These are phyloP conservation scores for Mycogona germanica DNA, from an alignment of 2,888 invertebrate species.

Conservation along the genomic window DNA sequence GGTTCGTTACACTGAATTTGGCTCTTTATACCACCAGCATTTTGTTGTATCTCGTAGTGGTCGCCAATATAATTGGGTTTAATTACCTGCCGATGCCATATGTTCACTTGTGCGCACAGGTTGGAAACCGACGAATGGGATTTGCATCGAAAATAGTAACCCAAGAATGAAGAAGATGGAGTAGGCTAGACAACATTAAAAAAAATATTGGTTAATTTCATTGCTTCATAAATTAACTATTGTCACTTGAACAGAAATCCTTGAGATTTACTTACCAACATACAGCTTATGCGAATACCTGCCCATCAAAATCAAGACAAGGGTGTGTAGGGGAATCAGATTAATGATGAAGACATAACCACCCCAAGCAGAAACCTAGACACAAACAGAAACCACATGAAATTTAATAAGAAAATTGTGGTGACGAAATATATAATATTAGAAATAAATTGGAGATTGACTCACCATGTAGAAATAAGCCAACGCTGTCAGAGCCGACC, in stretches of 20 bases:
- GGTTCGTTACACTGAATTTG: too few species aligned
- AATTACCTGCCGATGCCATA: conserved; percentile 90
- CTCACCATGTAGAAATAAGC: conserved; percentile 99
- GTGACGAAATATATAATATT: background rate
- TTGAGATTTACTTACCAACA: conserved; percentile 38
- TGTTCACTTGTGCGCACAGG: conserved; percentile 98
- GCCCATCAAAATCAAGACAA: conserved; percentile 87
- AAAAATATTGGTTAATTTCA: conserved; percentile 1
- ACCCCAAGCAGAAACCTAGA: conserved; percentile 95
- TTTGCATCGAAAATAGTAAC: conserved; percentile 90
- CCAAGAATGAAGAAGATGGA: conserved; percentile 95
- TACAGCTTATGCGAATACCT: conserved; percentile 83
- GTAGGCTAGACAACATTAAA: conserved; percentile 56
- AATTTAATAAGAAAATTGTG: conserved; percentile 1
- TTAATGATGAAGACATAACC: conserved; percentile 99
- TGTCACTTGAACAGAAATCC: background rate
- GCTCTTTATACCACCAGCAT: too few species aligned
- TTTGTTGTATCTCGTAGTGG: background rate
- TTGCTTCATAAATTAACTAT: too few species aligned
- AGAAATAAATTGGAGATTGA: conserved; percentile 12
- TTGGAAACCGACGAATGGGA: conserved; percentile 74
- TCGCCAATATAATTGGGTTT: background rate
- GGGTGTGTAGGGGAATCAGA: conserved; percentile 94
- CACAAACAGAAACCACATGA: conserved; percentile 21
- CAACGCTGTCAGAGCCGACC: conserved; percentile 85